Evolutionary conservation across 2,888 invertebrate species (phyloP).

Genomic region (Plutella xylostella): DNA sequence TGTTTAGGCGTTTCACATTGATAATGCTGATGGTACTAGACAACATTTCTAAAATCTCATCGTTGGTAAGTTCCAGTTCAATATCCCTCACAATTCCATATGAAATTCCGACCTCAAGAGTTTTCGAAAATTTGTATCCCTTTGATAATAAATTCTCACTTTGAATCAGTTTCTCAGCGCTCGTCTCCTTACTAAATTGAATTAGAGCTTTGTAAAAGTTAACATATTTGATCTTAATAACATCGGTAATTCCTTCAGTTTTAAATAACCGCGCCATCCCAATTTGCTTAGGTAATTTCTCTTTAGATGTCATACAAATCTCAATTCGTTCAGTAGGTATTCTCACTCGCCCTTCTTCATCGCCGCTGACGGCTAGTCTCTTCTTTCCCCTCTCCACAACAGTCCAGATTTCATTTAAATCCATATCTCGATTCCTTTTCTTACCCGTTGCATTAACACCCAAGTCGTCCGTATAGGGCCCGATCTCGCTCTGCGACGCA

Average conservation of each 20-base stretch:
- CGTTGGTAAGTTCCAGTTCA: slow-evolving; percentile 11
- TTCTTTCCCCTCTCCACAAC: neutral
- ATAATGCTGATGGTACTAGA: neutral
- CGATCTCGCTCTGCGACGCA: too few species aligned
- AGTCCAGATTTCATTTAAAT: neutral
- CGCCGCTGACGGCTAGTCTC: neutral
- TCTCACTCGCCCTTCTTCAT: neutral
- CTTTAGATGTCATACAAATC: slow-evolving; percentile 1
- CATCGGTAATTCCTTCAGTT: neutral
- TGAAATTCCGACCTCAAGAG: slow-evolving; percentile 10
- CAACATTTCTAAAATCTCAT: slow-evolving; percentile 9
- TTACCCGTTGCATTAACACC: too few species aligned
- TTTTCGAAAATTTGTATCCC: slow-evolving; percentile 10
- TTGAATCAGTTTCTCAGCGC: slow-evolving; percentile 5
- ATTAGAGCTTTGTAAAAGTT: slow-evolving; percentile 13
- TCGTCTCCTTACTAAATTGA: slow-evolving; percentile 6
- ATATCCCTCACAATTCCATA: slow-evolving; percentile 14
- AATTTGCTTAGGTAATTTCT: slow-evolving; percentile 10
- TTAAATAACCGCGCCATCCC: slow-evolving; percentile 6
- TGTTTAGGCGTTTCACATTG: slow-evolving; percentile 9
- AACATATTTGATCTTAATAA: slow-evolving; percentile 7
- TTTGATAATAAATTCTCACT: slow-evolving; percentile 5
- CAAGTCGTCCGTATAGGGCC: too few species aligned
- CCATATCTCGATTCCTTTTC: neutral
- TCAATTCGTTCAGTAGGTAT: neutral